Evolutionary conservation across 2,888 invertebrate species (phyloP).

Genomic region (Tenodera sinensis): DNA sequence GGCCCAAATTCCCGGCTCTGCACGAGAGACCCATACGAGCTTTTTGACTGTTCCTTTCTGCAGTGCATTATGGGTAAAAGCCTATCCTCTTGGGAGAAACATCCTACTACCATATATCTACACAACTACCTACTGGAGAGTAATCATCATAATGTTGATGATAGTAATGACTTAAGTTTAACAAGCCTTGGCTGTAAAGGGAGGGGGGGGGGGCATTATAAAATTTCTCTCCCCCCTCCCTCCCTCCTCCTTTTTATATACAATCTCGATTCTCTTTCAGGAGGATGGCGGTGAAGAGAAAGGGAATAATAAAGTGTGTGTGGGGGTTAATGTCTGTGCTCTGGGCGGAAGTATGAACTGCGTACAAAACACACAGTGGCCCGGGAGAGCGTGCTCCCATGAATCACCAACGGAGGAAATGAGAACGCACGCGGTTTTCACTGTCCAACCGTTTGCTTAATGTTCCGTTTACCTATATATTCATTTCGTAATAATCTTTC

Average conservation of each 20-base stretch:
- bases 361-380: neutral
- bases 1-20: neutral
- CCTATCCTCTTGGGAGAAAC: neutral
- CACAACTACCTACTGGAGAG: neutral
- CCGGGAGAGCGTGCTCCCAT: neutral
- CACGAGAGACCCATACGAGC: neutral
- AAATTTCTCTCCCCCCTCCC: neutral
- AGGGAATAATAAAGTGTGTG: constrained; percentile 6
- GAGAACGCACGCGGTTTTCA: neutral
- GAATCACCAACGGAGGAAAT: neutral
- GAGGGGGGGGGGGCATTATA: too few species aligned
- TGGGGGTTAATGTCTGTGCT: neutral
- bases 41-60: neutral
- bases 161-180: neutral
- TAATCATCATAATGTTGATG: neutral
- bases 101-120: neutral
- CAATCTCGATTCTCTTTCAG: constrained; percentile 3
- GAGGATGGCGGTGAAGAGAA: neutral
- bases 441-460: neutral
- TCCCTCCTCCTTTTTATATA: neutral
- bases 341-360: neutral
- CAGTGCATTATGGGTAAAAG: neutral
- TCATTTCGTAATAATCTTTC: too few species aligned
- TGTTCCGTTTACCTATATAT: neutral
- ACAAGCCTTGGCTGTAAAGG: neutral